Evolutionary conservation across 2,113 vertebrate genomes (phyloP).

Genomic region (Corythornis vintsioides): DNA sequence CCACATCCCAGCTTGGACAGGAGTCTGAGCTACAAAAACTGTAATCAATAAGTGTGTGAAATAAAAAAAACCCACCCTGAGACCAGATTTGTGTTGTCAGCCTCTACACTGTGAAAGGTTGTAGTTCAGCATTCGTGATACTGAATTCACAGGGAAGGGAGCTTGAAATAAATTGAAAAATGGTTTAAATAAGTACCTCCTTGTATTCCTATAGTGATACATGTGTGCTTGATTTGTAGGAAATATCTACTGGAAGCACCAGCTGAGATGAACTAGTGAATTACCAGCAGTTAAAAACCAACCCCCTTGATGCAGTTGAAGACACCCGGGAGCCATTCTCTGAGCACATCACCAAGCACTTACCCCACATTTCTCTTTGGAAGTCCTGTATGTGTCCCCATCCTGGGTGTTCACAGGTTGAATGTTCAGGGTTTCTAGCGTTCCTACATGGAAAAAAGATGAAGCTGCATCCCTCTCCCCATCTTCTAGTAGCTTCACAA

Average conservation of each 20-base stretch:
- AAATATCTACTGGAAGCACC: neutral
- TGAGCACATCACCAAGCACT: neutral
- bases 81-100: neutral
- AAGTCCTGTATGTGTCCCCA: neutral
- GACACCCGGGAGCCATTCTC: neutral
- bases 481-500: neutral
- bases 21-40: constrained; percentile 16
- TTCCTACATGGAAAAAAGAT: neutral
- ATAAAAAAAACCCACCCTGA: neutral
- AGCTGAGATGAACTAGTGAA: neutral
- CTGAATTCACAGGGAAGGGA: constrained; percentile 16
- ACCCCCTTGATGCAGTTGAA: neutral
- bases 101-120: neutral
- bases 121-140: neutral
- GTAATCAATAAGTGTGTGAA: neutral
- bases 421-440: neutral
- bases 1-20: neutral
- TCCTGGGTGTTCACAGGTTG: neutral
- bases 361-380: neutral
- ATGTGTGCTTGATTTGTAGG: neutral
- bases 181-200: neutral
- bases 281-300: neutral
- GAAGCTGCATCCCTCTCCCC: neutral
- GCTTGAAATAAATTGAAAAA: neutral
- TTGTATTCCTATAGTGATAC: neutral